Evolutionary conservation across 92 coral and sea anemone genomes (phyloP).

Genomic region (Actinostola sp.): DNA sequence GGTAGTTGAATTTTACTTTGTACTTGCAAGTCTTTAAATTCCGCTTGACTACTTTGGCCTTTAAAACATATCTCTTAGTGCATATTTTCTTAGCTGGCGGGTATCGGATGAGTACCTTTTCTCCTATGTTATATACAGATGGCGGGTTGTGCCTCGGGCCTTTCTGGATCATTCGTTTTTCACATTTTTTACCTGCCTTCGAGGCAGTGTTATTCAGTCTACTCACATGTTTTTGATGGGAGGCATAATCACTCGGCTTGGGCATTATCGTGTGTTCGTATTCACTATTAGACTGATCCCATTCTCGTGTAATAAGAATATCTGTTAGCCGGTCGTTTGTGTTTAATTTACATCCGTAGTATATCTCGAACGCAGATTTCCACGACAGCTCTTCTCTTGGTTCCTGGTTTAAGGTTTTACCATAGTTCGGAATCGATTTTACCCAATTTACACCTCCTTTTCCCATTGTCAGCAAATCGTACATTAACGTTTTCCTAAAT

Average conservation of each 20-base stretch:
- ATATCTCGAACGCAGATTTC: conserved; percentile 52
- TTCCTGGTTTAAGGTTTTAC: conserved; percentile 44
- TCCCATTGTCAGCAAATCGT: conserved; percentile 34
- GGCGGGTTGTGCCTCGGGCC: too few species aligned
- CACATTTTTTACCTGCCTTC: too few species aligned
- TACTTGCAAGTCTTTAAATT: too few species aligned
- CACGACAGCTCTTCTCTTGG: conserved; percentile 45
- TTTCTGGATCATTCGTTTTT: too few species aligned
- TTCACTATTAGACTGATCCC: conserved; percentile 30
- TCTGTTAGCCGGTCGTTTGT: neutral
- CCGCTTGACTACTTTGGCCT: too few species aligned
- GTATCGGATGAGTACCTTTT: too few species aligned
- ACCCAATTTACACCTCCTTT: conserved; percentile 49
- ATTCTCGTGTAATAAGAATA: conserved; percentile 17
- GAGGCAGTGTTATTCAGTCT: too few species aligned
- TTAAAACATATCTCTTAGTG: too few species aligned
- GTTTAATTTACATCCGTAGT: conserved; percentile 38
- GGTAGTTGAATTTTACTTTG: too few species aligned
- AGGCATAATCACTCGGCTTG: conserved; percentile 13
- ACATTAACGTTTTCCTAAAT: conserved; percentile 32
- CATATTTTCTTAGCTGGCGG: too few species aligned
- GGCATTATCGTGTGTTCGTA: conserved; percentile 27
- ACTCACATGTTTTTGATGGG: too few species aligned
- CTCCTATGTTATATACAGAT: too few species aligned
- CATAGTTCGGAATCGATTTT: conserved; percentile 36